Evolutionary conservation across 2,888 invertebrate genomes (phyloP), one percentile per base, ranked within the genome.

Genomic region (Dynastes maya): DNA sequence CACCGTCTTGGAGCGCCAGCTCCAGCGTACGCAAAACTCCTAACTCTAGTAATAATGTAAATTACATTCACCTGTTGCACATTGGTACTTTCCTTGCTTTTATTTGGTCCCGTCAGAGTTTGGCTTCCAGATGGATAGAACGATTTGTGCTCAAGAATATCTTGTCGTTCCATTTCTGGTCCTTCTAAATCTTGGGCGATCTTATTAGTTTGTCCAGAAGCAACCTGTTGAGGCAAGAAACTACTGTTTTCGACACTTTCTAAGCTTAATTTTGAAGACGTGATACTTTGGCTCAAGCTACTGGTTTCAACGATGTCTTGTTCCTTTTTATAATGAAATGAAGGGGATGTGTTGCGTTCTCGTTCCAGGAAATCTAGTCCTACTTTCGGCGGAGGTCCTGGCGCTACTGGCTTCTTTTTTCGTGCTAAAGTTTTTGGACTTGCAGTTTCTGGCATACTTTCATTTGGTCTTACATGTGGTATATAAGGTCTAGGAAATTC

Each of bases 381-480:
- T 89, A 40, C 80, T 75, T 81, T 81, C 32, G 70, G 78, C 27
- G 70, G 78, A 2, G 81, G 77, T 63, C 78, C 64, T 1, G 81
- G 72, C 22, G 81, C 79, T 9, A 82, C 76, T 2, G 94, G 94
- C 86, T 95, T 95, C 84, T 94, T 94, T 88, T 95, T 95, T 84
- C 95, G 88, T 83, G 83, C 83, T 86, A 89, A 85, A 79, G 88
- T 88, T 81, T 85, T 87, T 22, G 95, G 95, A 88, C 95, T 95
- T 53, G 82, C 94, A 92, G 83, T 93, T 91, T 82, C 83, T 6
- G 77, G 80, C 68, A 75, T 78, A 78, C 16, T 65, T 29, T 81
- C 76, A 51, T 71, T 77, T 51, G 81, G 79, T 58, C 80, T 81
- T n/a, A 81, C 80, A 32, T 82, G 82, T 11, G 80, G 68, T 55